Evolutionary conservation across 2,888 invertebrate genomes (phyloP).

Genomic region (Shargacucullia verbasci): DNA sequence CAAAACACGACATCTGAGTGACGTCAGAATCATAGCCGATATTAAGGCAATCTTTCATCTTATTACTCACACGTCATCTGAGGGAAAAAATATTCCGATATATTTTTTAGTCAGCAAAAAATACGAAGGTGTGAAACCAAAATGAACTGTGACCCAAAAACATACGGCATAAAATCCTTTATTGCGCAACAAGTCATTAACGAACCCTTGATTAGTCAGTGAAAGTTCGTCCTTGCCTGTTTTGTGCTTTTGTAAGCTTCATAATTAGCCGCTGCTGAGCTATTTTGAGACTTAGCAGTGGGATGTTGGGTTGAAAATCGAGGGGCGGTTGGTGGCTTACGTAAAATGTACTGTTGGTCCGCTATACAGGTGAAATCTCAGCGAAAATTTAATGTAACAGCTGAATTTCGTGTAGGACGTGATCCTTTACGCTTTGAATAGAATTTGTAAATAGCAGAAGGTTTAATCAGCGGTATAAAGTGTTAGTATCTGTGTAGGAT

Average conservation of each 20-base stretch:
- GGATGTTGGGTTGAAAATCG: slow-evolving; percentile 32
- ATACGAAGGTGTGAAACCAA: slow-evolving; percentile 6
- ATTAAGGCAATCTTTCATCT: slow-evolving; percentile 48
- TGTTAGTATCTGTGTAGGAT: slow-evolving; percentile 23
- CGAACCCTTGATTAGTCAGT: slow-evolving; percentile 71
- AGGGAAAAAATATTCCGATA: slow-evolving; percentile 25
- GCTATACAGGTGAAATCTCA: slow-evolving; percentile 59
- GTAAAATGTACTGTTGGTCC: slow-evolving; percentile 26
- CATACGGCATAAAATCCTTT: slow-evolving; percentile 32
- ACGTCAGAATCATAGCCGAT: slow-evolving; percentile 43
- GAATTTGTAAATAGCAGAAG: slow-evolving; percentile 49
- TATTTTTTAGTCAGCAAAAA: slow-evolving; percentile 19
- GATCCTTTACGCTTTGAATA: slow-evolving; percentile 49
- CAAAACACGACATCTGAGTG: slow-evolving; percentile 38
- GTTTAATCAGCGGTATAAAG: slow-evolving; percentile 32
- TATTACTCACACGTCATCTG: slow-evolving; percentile 31
- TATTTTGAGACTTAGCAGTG: slow-evolving; percentile 24
- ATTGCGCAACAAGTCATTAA: slow-evolving; percentile 60
- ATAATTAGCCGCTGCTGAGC: slow-evolving; percentile 46
- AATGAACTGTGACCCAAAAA: slow-evolving; percentile 29
- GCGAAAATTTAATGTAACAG: slow-evolving; percentile 62
- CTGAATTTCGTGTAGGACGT: slow-evolving; percentile 49
- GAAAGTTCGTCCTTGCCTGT: slow-evolving; percentile 67
- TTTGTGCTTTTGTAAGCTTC: slow-evolving; percentile 68
- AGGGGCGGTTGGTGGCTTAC: slow-evolving; percentile 6